Conservation (phyloP, 2,113 vertebrate species). For the Pholis gunnellus region DNA sequence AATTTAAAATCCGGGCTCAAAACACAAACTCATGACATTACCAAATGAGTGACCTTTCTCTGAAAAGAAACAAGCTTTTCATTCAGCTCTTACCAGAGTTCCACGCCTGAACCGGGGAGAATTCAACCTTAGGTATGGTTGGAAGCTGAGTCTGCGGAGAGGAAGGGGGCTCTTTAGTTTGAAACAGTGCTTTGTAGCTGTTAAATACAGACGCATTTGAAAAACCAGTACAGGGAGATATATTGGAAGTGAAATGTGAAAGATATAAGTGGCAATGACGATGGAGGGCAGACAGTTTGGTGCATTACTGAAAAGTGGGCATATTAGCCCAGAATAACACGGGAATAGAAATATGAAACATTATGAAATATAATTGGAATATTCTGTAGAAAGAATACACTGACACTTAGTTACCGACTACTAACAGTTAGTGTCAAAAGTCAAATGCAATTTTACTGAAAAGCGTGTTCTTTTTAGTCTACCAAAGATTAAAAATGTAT, state of each 20-base stretch:
- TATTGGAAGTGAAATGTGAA: neutral
- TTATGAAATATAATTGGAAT: neutral
- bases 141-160: slow-evolving; percentile 85
- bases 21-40: neutral
- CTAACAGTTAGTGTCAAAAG: neutral
- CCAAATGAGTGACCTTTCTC: neutral
- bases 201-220: neutral
- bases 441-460: neutral
- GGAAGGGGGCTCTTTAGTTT: neutral
- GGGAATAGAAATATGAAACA: neutral
- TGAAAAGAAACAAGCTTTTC: neutral
- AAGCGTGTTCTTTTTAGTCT: neutral
- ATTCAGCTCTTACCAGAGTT: slow-evolving; percentile 89
- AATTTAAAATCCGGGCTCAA: neutral
- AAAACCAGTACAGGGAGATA: neutral
- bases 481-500: neutral
- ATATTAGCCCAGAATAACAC: neutral
- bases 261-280: neutral
- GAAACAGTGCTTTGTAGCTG: neutral
- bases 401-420: neutral
- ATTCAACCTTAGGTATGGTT: slow-evolving; percentile 87
- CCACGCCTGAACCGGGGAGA: slow-evolving; percentile 87
- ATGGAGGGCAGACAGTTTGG: neutral
- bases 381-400: neutral
- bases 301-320: neutral